Conservation (phyloP, 1,140 invertebrate species). For the Drosophila repletoides region DNA sequence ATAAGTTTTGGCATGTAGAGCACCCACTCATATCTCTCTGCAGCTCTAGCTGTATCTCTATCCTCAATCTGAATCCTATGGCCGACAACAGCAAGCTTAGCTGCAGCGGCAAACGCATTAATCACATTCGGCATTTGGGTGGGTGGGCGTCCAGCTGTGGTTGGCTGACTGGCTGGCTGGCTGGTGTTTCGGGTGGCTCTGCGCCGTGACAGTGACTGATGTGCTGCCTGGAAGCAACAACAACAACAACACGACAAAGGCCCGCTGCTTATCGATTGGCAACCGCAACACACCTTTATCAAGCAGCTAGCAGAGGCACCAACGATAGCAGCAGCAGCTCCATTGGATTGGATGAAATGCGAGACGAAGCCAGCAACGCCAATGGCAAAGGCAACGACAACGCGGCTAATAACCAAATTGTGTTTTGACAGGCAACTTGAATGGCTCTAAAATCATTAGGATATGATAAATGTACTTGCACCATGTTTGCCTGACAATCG, state of each 20-base stretch:
- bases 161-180: slow-evolving; percentile 54
- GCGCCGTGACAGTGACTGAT: slow-evolving; percentile 78
- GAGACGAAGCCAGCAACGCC: slow-evolving; percentile 52
- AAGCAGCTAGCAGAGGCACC: slow-evolving; percentile 44
- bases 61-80: slow-evolving; percentile 14
- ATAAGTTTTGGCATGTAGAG: slow-evolving; percentile 61
- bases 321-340: slow-evolving; percentile 48
- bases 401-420: slow-evolving; percentile 75
- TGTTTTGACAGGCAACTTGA: slow-evolving; percentile 62
- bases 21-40: slow-evolving; percentile 52
- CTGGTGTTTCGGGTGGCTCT: slow-evolving; percentile 31
- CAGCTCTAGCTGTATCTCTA: slow-evolving; percentile 49
- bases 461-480: slow-evolving; percentile 64
- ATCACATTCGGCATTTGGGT: slow-evolving; percentile 67
- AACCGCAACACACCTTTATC: slow-evolving; percentile 76
- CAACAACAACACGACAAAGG: slow-evolving; percentile 11
- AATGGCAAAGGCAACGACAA: too few relatives aligned
- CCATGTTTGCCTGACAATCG: slow-evolving; percentile 46
- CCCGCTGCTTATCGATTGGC: slow-evolving; percentile 80
- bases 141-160: slow-evolving; percentile 53
- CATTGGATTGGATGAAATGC: slow-evolving; percentile 73
- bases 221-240: slow-evolving; percentile 48
- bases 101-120: slow-evolving; percentile 78
- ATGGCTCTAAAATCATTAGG: slow-evolving; percentile 55
- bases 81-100: slow-evolving; percentile 57